These are phyloP conservation scores for Parapristionchus giblindavisi DNA, from an alignment of 2,888 invertebrate species.

Conservation along the genomic window DNA sequence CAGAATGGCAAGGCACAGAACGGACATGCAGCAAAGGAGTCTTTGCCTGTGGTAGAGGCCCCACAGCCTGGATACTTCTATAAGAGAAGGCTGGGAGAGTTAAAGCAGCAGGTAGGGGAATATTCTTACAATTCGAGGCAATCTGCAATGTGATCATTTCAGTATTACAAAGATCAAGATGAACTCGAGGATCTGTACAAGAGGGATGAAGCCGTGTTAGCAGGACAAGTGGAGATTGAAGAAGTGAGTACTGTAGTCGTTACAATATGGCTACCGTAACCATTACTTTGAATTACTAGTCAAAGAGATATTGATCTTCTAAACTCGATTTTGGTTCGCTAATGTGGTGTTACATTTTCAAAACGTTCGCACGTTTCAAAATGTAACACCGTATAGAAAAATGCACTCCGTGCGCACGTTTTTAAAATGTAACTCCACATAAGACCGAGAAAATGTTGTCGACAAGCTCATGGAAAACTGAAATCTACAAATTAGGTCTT, in stretches of 20 bases:
- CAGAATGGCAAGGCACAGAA: not conserved
- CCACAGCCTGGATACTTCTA: constrained; percentile 21
- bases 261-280: too few species aligned
- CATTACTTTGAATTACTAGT: not conserved
- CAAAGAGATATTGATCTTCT: not conserved
- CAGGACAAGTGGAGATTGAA: not conserved
- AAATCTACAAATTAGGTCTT: too few species aligned
- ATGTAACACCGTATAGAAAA: too few species aligned
- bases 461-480: too few species aligned
- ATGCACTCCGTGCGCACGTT: too few species aligned
- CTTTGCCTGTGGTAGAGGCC: not conserved
- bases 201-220: constrained; percentile 7
- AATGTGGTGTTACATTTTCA: too few species aligned
- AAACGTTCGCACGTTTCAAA: too few species aligned
- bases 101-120: constrained; percentile 17
- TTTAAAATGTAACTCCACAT: too few species aligned
- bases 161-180: not conserved
- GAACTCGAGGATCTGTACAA: constrained; percentile 8
- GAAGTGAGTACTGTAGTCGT: constrained; percentile 16
- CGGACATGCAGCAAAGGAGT: not conserved
- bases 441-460: too few species aligned
- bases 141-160: not conserved
- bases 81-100: constrained; percentile 7
- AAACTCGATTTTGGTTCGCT: not conserved
- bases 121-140: not conserved